phyloP scores from a whole-genome alignment of 1,140 invertebrate species.

The Magallana ariakensis region DNA sequence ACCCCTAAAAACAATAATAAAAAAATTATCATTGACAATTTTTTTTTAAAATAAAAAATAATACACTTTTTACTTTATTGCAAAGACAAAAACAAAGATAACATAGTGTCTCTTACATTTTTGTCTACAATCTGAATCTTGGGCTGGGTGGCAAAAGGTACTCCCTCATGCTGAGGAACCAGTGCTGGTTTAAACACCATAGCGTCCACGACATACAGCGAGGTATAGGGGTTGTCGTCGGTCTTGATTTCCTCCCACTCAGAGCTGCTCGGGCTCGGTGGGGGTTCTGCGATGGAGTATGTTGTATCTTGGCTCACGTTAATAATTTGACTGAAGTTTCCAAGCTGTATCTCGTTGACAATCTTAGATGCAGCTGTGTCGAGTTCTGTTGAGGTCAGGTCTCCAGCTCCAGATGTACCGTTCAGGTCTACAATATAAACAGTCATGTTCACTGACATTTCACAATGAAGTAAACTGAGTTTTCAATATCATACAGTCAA shows the following conservation, averaged over 20 bases:
- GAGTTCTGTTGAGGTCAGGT: conserved; percentile 18
- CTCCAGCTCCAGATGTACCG: background rate
- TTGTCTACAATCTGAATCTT: conserved; percentile 54
- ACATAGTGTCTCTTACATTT: conserved; percentile 36
- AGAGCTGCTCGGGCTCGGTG: conserved; percentile 29
- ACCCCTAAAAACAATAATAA: too few species aligned
- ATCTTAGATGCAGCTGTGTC: background rate
- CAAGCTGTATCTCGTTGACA: conserved; percentile 56
- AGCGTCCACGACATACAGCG: conserved; percentile 13
- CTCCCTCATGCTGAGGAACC: conserved; percentile 42
- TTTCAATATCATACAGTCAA: too few species aligned
- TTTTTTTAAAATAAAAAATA: too few species aligned
- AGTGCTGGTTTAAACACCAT: conserved; percentile 44
- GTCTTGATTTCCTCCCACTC: conserved; percentile 12
- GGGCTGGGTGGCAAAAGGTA: conserved; percentile 49
- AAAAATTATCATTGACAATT: too few species aligned
- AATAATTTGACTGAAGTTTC: conserved; percentile 58
- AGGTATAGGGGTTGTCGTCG: conserved; percentile 33
- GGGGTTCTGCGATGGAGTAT: conserved; percentile 51
- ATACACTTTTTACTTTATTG: background rate
- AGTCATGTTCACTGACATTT: background rate
- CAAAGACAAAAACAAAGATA: too few species aligned
- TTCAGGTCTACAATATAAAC: conserved; percentile 9
- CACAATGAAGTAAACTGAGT: too few species aligned
- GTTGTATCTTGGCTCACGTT: conserved; percentile 54